phyloP scores from a whole-genome alignment of 2,888 invertebrate species.

The Prosapia bicincta region DNA sequence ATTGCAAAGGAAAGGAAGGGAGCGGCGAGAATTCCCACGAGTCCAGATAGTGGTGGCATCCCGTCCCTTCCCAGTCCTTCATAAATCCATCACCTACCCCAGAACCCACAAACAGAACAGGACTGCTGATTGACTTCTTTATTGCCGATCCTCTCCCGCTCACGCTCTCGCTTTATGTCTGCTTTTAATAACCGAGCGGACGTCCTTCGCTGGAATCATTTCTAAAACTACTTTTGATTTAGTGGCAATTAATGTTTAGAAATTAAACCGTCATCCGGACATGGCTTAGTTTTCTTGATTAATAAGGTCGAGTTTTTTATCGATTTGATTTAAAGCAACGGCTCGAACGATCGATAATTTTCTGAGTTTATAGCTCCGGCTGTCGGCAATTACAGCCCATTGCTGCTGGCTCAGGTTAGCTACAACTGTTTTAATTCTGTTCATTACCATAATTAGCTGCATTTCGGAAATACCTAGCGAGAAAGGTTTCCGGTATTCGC shows the following conservation, averaged over 20 bases:
- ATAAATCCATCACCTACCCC: conserved; percentile 19
- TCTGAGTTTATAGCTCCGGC: not conserved
- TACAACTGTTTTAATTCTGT: too few species aligned
- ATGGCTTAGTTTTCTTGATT: not conserved
- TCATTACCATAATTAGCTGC: too few species aligned
- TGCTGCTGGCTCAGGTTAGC: too few species aligned
- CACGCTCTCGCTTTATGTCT: not conserved
- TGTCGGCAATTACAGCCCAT: not conserved
- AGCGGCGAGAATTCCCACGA: not conserved
- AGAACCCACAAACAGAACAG: not conserved
- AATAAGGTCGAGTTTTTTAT: not conserved
- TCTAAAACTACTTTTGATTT: not conserved
- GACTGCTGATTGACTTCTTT: conserved; percentile 34
- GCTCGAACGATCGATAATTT: not conserved
- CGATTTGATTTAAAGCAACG: not conserved
- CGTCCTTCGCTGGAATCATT: not conserved
- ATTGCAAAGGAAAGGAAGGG: not conserved
- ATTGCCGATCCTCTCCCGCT: conserved; percentile 13
- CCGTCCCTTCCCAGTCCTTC: conserved; percentile 7
- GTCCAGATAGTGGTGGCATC: not conserved
- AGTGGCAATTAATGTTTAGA: not conserved
- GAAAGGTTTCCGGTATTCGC: too few species aligned
- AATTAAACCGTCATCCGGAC: not conserved
- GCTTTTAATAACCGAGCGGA: not conserved
- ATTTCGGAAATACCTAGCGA: too few species aligned